Evolutionary conservation across 2,113 vertebrate species (phyloP).

Genomic region (Porphyrio hochstetteri): DNA sequence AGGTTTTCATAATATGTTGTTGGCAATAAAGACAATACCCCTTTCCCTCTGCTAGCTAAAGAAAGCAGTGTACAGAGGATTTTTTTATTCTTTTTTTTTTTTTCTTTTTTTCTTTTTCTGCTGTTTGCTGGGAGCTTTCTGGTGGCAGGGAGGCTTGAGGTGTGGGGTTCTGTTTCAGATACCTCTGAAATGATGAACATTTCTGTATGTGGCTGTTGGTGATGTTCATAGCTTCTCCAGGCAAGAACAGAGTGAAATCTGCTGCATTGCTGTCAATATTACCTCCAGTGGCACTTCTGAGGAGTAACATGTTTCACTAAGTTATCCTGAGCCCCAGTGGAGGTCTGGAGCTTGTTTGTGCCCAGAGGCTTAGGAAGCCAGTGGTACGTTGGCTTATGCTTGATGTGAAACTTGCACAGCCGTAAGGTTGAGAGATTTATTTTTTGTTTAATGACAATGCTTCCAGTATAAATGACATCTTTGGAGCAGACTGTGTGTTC

Average conservation of each 20-base stretch:
- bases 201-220: background rate
- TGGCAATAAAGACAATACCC: background rate
- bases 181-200: background rate
- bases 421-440: background rate
- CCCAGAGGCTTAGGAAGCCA: background rate
- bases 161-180: background rate
- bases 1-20: background rate
- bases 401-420: background rate
- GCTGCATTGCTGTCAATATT: background rate
- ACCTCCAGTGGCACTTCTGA: conserved; percentile 15
- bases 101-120: background rate
- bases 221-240: background rate
- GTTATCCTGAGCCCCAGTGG: background rate
- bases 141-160: background rate
- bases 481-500: background rate
- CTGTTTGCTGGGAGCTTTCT: background rate
- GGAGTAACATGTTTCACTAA: background rate
- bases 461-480: background rate
- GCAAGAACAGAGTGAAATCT: background rate
- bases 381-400: background rate
- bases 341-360: conserved; percentile 29
- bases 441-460: background rate
- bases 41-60: background rate
- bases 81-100: background rate
- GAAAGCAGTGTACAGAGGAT: background rate